A percentile compares a stretch with the other conserved stretches of the same genome.
Evolutionary conservation across 2,888 invertebrate genomes (phyloP).

Genomic region (Caenorhabditis sp.): DNA sequence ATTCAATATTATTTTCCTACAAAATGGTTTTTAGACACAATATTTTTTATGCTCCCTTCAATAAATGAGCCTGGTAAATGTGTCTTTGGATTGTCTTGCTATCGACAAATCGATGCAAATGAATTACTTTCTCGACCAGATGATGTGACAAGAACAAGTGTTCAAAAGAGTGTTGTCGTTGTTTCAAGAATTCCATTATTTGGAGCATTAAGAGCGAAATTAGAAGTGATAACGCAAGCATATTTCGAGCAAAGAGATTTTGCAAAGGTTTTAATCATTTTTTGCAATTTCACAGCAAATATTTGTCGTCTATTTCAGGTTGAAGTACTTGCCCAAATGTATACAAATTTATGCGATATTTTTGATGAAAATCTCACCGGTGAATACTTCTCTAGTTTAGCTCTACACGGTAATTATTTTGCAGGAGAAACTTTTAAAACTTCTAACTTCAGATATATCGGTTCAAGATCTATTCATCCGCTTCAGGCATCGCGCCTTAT

Average conservation of each 20-base stretch:
- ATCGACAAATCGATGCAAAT: constrained; percentile 88
- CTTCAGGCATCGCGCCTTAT: constrained; percentile 89
- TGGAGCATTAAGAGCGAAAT: constrained; percentile 88
- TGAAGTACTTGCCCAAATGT: constrained; percentile 83
- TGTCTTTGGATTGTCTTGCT: constrained; percentile 95
- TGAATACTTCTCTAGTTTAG: constrained; percentile 28
- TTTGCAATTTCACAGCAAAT: too few relatives aligned
- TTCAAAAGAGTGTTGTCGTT: constrained; percentile 97
- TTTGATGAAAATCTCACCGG: constrained; percentile 72
- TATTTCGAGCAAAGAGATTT: constrained; percentile 85
- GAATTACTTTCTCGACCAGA: constrained; percentile 87
- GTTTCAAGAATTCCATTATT: constrained; percentile 83
- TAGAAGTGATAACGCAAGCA: constrained; percentile 93
- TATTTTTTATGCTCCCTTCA: constrained; percentile 93
- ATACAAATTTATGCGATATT: constrained; percentile 87
- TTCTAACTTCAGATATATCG: constrained; percentile 82
- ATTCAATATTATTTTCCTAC: not conserved
- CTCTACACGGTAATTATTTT: constrained; percentile 35
- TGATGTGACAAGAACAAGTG: constrained; percentile 94
- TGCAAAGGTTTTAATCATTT: too few relatives aligned
- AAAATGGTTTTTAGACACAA: constrained; percentile 79
- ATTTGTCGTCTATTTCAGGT: constrained; percentile 50
- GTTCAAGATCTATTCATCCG: constrained; percentile 82
- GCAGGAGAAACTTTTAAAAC: too few relatives aligned
- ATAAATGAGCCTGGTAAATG: constrained; percentile 83